Conservation (phyloP, 1,140 invertebrate genomes). For the Sitophilus oryzae region DNA sequence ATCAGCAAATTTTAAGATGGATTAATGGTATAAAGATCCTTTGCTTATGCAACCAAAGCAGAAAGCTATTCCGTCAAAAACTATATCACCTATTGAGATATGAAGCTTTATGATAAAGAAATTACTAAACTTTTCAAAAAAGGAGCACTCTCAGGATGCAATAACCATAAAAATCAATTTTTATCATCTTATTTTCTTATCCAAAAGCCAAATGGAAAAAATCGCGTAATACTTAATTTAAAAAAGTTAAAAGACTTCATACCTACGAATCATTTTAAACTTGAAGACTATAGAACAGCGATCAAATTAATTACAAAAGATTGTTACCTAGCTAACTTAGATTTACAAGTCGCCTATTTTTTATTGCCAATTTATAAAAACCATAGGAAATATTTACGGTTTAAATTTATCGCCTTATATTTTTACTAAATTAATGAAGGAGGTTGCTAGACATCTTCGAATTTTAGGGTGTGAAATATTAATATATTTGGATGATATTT, state of each 20-base stretch:
- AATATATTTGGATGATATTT: conserved; percentile 22
- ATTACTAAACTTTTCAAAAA: too few relatives aligned
- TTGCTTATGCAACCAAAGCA: too few relatives aligned
- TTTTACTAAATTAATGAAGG: conserved; percentile 24
- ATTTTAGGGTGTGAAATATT: conserved; percentile 6
- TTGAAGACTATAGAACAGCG: conserved; percentile 11
- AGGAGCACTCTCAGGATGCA: too few relatives aligned
- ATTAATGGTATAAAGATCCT: too few relatives aligned
- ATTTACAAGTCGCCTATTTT: conserved; percentile 36
- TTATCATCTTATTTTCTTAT: conserved; percentile 31
- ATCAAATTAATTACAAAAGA: conserved; percentile 20
- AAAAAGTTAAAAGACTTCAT: conserved; percentile 35
- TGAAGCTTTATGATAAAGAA: too few relatives aligned
- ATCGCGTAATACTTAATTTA: conserved; percentile 35
- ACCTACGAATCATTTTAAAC: conserved; percentile 27
- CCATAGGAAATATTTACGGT: conserved; percentile 28
- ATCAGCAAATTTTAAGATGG: too few relatives aligned
- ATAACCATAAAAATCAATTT: conserved; percentile 21
- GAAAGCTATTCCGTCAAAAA: too few relatives aligned
- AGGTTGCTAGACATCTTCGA: conserved; percentile 13
- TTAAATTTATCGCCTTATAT: conserved; percentile 29
- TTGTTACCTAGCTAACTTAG: conserved; percentile 31
- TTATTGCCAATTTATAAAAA: conserved; percentile 16
- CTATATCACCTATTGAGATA: too few relatives aligned
- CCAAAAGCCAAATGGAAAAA: conserved; percentile 30